These are phyloP conservation scores for Rhynchonycteris naso DNA, from an alignment of 2,797 vertebrate genomes.

Conservation along the genomic window DNA sequence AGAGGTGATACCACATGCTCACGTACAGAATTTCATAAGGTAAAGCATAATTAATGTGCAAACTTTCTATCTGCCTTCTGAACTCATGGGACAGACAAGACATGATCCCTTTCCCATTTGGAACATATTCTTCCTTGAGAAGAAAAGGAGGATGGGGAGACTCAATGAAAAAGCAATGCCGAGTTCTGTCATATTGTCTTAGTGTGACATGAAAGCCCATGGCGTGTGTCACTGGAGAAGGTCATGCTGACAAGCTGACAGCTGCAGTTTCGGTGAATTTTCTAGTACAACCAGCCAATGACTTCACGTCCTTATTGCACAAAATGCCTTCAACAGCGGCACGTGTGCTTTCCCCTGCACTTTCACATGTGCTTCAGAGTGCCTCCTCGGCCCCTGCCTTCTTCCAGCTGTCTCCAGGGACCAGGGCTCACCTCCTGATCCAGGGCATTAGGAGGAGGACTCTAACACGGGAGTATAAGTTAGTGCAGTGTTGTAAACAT, in stretches of 20 bases:
- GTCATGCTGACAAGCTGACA: slow-evolving; percentile 86
- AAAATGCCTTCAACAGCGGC: not conserved
- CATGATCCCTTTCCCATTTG: slow-evolving; percentile 64
- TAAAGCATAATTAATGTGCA: not conserved
- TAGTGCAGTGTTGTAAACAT: not conserved
- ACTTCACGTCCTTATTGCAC: not conserved
- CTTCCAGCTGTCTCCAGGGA: not conserved
- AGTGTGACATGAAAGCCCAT: slow-evolving; percentile 86
- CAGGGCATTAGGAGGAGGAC: too few relatives aligned
- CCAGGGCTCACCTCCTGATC: not conserved
- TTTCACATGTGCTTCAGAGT: not conserved
- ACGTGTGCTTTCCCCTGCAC: not conserved
- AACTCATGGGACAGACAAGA: not conserved
- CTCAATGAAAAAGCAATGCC: slow-evolving; percentile 77
- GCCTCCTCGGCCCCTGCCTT: not conserved
- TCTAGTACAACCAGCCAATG: slow-evolving; percentile 54
- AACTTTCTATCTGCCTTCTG: slow-evolving; percentile 33
- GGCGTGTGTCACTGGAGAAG: slow-evolving; percentile 90
- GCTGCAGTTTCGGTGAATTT: slow-evolving; percentile 72
- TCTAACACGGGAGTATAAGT: not conserved
- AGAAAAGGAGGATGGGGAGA: slow-evolving; percentile 65
- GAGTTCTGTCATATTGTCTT: slow-evolving; percentile 85
- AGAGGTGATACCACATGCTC: fast-evolving
- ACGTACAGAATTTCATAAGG: not conserved
- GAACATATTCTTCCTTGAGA: slow-evolving; percentile 76